Conservation (phyloP, 2,888 invertebrate species). For the Euzophera pinguis region DNA sequence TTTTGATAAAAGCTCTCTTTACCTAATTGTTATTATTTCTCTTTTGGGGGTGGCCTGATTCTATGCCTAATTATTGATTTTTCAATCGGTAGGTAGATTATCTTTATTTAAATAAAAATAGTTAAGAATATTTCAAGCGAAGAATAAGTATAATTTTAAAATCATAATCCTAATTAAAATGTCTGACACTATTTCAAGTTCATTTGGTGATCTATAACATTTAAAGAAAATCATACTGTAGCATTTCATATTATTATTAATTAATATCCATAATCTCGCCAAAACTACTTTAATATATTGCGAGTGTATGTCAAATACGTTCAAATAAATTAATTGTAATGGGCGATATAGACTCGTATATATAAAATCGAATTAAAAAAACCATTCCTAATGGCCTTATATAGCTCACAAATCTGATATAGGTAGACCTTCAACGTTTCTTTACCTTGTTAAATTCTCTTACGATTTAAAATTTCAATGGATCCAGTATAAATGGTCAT, state of each 20-base stretch:
- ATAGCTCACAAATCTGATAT: slow-evolving; percentile 43
- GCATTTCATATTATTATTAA: background rate
- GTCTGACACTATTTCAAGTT: too few relatives aligned
- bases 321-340: slow-evolving; percentile 46
- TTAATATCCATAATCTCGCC: background rate
- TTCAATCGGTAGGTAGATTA: too few relatives aligned
- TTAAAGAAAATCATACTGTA: background rate
- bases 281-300: slow-evolving; percentile 12
- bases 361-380: slow-evolving; percentile 50
- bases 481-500: slow-evolving; percentile 50
- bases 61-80: too few relatives aligned
- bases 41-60: too few relatives aligned
- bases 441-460: slow-evolving; percentile 25
- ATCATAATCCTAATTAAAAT: too few relatives aligned
- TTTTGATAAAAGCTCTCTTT: too few relatives aligned
- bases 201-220: too few relatives aligned
- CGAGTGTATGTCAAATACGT: slow-evolving; percentile 17
- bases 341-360: slow-evolving; percentile 37
- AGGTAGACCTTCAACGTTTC: slow-evolving; percentile 32
- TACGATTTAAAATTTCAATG: slow-evolving; percentile 35
- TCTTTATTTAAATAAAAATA: too few relatives aligned
- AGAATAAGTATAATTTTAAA: too few relatives aligned
- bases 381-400: slow-evolving; percentile 50
- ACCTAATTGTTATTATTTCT: too few relatives aligned
- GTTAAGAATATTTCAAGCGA: too few relatives aligned